Evolutionary conservation across 1,140 invertebrate genomes (phyloP).

Genomic region (Drosophila dunni): DNA sequence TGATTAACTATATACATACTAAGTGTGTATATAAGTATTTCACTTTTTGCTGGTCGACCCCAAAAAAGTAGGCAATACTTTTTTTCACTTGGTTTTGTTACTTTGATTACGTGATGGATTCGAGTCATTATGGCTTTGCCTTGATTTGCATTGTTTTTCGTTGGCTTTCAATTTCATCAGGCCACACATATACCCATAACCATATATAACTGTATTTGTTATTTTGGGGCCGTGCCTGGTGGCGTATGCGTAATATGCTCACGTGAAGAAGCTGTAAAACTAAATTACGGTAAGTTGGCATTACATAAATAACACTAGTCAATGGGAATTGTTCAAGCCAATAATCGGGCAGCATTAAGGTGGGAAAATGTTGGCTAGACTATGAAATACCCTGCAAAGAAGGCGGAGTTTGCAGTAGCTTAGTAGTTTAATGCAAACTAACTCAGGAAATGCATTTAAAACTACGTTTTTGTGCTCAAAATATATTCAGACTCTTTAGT

Average conservation of each 20-base stretch:
- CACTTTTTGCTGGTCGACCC: neutral
- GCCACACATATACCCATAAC: neutral
- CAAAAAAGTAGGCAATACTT: conserved; percentile 50
- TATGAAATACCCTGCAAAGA: neutral
- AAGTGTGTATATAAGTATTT: conserved; percentile 36
- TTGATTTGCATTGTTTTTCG: conserved; percentile 47
- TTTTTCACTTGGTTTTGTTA: conserved; percentile 15
- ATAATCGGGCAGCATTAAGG: neutral
- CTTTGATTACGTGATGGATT: conserved; percentile 79
- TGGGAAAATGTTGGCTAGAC: neutral
- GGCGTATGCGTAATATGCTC: conserved; percentile 36
- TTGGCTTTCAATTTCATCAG: neutral
- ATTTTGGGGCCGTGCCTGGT: neutral
- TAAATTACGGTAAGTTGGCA: conserved; percentile 20
- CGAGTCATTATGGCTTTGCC: conserved; percentile 60
- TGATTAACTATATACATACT: conserved; percentile 61
- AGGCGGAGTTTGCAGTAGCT: no score
- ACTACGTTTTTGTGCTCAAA: no score
- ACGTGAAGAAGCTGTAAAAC: conserved; percentile 20
- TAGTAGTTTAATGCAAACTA: no score
- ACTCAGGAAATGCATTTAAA: no score
- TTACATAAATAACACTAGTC: neutral
- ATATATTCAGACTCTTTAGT: no score
- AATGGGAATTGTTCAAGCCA: no score
- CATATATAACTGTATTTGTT: no score